Base-by-base conservation (phyloP, 2,888 invertebrate genomes). In the Dasypolia templi region DNA sequence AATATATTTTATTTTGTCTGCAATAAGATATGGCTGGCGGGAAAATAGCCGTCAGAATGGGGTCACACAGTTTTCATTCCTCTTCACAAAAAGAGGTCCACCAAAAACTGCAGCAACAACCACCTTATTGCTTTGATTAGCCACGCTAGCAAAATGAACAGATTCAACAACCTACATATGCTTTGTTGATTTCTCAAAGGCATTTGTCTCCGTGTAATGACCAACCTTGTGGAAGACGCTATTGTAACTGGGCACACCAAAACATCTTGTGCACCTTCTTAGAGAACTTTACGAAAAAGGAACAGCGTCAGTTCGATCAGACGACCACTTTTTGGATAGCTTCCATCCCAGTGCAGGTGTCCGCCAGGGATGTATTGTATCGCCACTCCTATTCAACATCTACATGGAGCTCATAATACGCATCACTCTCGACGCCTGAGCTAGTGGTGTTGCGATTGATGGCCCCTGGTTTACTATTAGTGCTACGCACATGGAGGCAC, bases 151-250 rank as follows among this genome's bases (percentile, higher is more conserved):
- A 58, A 58, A 32, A 32, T 58, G 58, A 58, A 14, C 3, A 58
- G 6, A 58, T 22, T 58, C 32, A 35, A 35, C 35, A 35, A 32
- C 22, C 56, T 22, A 22, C 22, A n/a, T 22, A 11, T 66, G 51
- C n/a, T 66, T 72, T 32, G 46, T 64, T 29, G 71, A 49, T 35
- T 64, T 71, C 39, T 49, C 46, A 4, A 65, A 72, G 32, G 66
- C 32, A 7, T 72, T 72, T 39, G 53, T 66, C 26, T 67, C 44
- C 4, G 22, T 59, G 14, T 49, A 65, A 58, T 72, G 51, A 32
- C 61, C 46, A 32, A 39, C 5, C 2, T 11, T 59, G 17, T 59
- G 53, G 53, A 44, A 32, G 22, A 39, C 53, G 3, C 19, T 46
- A 11, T 29, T 62, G 22, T 29, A 53, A 44, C 53, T 62, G 39